phyloP scores from a whole-genome alignment of 2,888 invertebrate species.

The Clitarchus hookeri region DNA sequence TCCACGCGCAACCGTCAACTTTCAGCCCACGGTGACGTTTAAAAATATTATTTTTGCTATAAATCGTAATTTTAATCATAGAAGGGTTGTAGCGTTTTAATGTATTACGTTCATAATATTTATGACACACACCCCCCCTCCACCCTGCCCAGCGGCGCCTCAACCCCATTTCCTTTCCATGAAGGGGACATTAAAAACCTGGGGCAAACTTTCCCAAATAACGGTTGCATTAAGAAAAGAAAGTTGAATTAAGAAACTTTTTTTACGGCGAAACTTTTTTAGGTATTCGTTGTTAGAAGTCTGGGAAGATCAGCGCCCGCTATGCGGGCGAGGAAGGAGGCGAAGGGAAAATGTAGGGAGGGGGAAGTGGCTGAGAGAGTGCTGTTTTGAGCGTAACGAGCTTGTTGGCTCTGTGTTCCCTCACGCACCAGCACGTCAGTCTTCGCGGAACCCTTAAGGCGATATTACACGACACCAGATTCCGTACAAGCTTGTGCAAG shows the following conservation, averaged over 20 bases:
- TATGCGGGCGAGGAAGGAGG: background rate
- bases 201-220: constrained; percentile 1
- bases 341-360: background rate
- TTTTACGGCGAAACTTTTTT: constrained; percentile 11
- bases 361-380: background rate
- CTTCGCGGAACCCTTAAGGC: too few species aligned
- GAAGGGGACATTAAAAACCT: constrained; percentile 9
- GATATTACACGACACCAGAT: too few species aligned
- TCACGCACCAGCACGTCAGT: background rate
- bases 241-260: constrained; percentile 14
- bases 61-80: background rate
- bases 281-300: constrained; percentile 5
- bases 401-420: background rate
- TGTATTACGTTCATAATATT: constrained; percentile 6
- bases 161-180: background rate
- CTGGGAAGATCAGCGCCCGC: constrained; percentile 6
- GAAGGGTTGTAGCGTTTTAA: background rate
- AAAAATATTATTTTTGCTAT: background rate
- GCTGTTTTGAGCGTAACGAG: background rate
- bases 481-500: too few species aligned
- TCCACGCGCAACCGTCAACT: too few species aligned
- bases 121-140: background rate
- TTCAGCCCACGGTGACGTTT: too few species aligned
- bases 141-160: background rate
- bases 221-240: constrained; percentile 14